These are phyloP conservation scores for Oxytorus armatus DNA, from an alignment of 2,888 invertebrate species.

Conservation along the genomic window DNA sequence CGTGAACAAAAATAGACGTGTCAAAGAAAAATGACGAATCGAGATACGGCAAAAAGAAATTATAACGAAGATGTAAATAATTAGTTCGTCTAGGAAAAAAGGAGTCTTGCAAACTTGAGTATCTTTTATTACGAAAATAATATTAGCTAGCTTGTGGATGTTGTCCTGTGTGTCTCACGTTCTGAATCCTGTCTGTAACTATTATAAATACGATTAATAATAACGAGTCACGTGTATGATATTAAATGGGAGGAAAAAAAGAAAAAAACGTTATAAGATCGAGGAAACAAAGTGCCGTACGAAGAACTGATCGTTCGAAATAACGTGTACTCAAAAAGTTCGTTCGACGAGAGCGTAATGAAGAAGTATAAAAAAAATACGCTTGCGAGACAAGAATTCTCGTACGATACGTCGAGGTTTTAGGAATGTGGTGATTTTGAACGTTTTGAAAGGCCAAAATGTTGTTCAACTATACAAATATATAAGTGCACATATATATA, in stretches of 20 bases:
- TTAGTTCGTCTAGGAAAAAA: slow-evolving; percentile 66
- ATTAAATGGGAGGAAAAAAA: slow-evolving; percentile 33
- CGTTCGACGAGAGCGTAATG: slow-evolving; percentile 38
- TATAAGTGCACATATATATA: slow-evolving; percentile 37
- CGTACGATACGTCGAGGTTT: slow-evolving; percentile 22
- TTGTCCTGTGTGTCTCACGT: slow-evolving; percentile 66
- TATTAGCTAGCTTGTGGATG: slow-evolving; percentile 64
- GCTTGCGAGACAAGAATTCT: slow-evolving; percentile 66
- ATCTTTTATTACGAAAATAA: slow-evolving; percentile 65
- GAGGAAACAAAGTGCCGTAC: slow-evolving; percentile 54
- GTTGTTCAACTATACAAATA: slow-evolving; percentile 80
- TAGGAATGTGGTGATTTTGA: slow-evolving; percentile 70
- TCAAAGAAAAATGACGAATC: slow-evolving; percentile 13
- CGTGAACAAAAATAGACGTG: neutral
- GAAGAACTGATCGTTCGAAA: slow-evolving; percentile 45
- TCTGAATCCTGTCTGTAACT: slow-evolving; percentile 62
- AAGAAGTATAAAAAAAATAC: slow-evolving; percentile 40
- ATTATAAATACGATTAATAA: slow-evolving; percentile 57
- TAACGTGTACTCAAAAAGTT: slow-evolving; percentile 53
- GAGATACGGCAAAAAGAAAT: slow-evolving; percentile 10
- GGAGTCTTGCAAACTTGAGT: slow-evolving; percentile 62
- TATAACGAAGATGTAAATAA: slow-evolving; percentile 70
- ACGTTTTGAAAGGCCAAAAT: slow-evolving; percentile 83
- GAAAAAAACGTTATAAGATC: slow-evolving; percentile 20
- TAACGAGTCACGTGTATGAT: slow-evolving; percentile 62